Evolutionary conservation across 2,113 vertebrate species (phyloP).

Genomic region (Oreotrochilus melanogaster): DNA sequence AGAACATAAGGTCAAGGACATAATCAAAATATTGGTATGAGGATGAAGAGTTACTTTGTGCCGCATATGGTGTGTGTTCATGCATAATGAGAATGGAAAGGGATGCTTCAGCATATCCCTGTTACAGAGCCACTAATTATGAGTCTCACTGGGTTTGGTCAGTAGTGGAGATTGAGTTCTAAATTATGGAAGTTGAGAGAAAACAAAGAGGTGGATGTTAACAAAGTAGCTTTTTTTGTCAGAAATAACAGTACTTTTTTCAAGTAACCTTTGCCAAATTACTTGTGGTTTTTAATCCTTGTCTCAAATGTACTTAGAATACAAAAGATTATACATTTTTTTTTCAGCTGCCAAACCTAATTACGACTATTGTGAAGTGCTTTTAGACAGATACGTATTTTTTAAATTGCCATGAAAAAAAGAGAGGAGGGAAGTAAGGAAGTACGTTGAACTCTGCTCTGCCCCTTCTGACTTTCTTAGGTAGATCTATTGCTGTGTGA

Average conservation of each 20-base stretch:
- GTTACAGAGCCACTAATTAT: neutral
- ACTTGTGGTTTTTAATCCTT: conserved; percentile 9
- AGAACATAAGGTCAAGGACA: conserved; percentile 42
- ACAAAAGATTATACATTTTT: neutral
- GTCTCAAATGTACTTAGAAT: neutral
- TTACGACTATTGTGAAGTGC: neutral
- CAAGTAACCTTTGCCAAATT: neutral
- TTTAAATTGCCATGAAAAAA: neutral
- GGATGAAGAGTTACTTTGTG: neutral
- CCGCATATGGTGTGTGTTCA: neutral
- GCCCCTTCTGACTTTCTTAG: neutral
- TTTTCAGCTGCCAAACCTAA: neutral
- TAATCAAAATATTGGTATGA: neutral
- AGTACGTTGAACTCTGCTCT: neutral
- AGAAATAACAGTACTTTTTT: neutral
- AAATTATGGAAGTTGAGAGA: neutral
- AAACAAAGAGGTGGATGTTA: neutral
- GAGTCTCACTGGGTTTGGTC: neutral
- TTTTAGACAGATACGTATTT: neutral
- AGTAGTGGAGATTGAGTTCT: neutral
- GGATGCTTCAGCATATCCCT: neutral
- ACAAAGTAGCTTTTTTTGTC: neutral
- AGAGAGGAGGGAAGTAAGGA: neutral
- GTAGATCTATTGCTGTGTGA: neutral
- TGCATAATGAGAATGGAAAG: neutral